Base-by-base conservation (phyloP, 2,888 invertebrate genomes). In the Agriopis marginaria region DNA sequence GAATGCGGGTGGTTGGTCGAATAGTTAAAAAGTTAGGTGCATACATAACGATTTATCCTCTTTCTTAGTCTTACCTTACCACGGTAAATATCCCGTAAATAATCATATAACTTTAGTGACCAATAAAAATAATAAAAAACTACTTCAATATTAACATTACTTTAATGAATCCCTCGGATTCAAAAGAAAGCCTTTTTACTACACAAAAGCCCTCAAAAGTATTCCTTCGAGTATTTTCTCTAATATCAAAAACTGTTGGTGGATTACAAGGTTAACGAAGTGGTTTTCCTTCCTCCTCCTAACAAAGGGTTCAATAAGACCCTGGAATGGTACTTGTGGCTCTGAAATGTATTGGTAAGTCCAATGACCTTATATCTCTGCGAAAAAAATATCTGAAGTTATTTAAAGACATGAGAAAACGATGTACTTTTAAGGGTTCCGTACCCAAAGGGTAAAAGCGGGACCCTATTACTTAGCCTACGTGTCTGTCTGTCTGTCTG, bases 211-310 rank as follows among this genome's bases (percentile, higher is more conserved):
- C 60, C 11, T 40, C 9, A 60, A 49, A 59, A 60, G 49, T 60
- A 60, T 49, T 40, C 49, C 14, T 49, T 49, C 10, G 60, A 47
- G 39, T 50, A 60, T 60, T 60, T 60, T 60, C 60, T 60, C 49
- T 45, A 45, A 63, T 63, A 63, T 63, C 54, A 44, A 63, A 62
- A 63, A 60, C 60, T 60, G 23, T 45, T 12, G 23, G 49, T 7
- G 63, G 53, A 54, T 44, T 53, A 50, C 63, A 53, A 23, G 53
- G 51, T 44, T 63, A 63, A 63, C 63, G 63, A 63, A 53, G 63
- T 63, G 54, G 53, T 63, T 63, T 63, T 63, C 63, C 63, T 63
- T 60, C 60, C 60, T 60, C 4, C 11, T 60, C 5, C 10, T 12
- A 32, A 63, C 63, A 63, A 63, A 63, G 63, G 45, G 53, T 54